Base-by-base conservation (phyloP, 2,797 vertebrate genomes). In the Enteromius fasciolatus region DNA sequence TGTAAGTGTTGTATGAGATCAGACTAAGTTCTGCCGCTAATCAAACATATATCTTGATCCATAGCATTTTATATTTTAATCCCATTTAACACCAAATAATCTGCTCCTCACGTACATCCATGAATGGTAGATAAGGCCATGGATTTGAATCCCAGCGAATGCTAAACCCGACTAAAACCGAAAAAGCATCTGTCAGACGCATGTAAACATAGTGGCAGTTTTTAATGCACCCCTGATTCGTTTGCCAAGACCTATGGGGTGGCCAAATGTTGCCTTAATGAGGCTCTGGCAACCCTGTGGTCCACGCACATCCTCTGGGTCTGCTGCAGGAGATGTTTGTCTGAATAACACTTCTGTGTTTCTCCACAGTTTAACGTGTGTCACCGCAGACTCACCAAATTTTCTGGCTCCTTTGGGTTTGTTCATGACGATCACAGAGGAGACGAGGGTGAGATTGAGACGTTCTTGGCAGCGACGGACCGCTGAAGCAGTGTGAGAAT, bases 271-370 rank as follows among this genome's bases (percentile, higher is more conserved):
- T 75, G 33, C 33, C 33, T 36, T 11, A 48, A 81, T 52, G 72
- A 84, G 80, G 39, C 63, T 82, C 75, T 76, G 77, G 84, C 83
- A 84, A 81, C 79, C 52, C 61, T 78, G 77, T 83, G 68, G 23
- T 83, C 82, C 72, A 73, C 78, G 68, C 76, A 57, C 73, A 69
- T 59, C 23, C 12, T 14, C 57, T 6, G 59, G 9, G 54, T 61
- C 28, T 61, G 25, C 25, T 14, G 7, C 7, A 63, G 6, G 68
- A 81, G 50, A 79, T 72, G 57, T 48, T 31, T 1, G 17, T 64
- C 31, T 4, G 57, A 59, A 59, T 14, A 59, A 25, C 57, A 61
- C 23, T n/a, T 54, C 2, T 28, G 10, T 67, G 36, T 36, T 36
- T 36, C 63, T 36, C 28, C 25, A 25, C 25, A 17, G 59, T 63